Evolutionary conservation across 53 echinoderm and acorn worm genomes (phyloP).

Genomic region (Hippasteria phrygiana): DNA sequence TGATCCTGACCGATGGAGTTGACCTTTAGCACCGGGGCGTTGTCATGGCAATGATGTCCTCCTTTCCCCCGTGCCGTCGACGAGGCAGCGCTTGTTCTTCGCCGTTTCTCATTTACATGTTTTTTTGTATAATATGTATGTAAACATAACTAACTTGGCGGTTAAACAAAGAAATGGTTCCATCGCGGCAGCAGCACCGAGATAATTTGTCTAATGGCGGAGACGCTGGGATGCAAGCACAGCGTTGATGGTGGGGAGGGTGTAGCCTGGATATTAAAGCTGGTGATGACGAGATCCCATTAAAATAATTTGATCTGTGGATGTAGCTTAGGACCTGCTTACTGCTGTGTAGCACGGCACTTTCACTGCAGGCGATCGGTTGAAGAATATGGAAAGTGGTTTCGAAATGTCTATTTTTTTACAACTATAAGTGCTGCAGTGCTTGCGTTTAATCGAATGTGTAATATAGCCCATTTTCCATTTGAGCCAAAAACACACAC

Average conservation of each 20-base stretch:
- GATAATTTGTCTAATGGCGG: background rate
- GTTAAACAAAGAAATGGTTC: background rate
- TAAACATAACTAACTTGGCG: constrained; percentile 9
- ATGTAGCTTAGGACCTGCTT: too few species aligned
- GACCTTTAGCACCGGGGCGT: constrained; percentile 43
- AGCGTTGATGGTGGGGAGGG: background rate
- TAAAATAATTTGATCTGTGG: background rate
- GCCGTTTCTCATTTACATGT: background rate
- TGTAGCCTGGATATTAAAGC: background rate
- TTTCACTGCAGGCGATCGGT: too few species aligned
- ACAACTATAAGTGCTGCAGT: too few species aligned
- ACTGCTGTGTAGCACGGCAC: too few species aligned
- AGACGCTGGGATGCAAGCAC: background rate
- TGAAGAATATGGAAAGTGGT: too few species aligned
- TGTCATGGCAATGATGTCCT: constrained; percentile 35
- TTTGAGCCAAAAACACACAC: too few species aligned
- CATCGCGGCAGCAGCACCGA: background rate
- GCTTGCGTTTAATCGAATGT: too few species aligned
- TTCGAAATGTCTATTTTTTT: too few species aligned
- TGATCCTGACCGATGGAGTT: background rate
- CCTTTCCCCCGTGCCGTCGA: background rate
- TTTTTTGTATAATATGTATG: background rate
- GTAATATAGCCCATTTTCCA: too few species aligned
- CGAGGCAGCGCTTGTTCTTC: background rate
- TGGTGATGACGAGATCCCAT: background rate